Conservation (phyloP, 2,797 vertebrate species). For the Hylomyscus alleni region DNA sequence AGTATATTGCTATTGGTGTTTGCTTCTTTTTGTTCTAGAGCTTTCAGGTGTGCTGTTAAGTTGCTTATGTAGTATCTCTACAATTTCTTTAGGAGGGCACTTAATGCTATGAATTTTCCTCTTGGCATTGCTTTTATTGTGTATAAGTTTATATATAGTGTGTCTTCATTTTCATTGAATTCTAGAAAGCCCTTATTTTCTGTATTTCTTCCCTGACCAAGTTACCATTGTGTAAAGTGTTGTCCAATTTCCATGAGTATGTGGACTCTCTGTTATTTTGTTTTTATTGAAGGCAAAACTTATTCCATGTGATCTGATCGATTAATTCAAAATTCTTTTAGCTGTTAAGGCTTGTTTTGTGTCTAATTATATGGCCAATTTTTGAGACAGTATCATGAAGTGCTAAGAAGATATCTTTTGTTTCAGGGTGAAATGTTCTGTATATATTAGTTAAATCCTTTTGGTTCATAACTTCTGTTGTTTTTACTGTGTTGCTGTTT, state of each 20-base stretch:
- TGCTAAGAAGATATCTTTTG: background rate
- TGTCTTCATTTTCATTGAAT: background rate
- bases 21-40: background rate
- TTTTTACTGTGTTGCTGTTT: no score
- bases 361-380: background rate
- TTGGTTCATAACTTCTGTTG: no score
- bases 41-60: background rate
- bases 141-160: background rate
- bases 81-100: background rate
- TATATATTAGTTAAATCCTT: no score
- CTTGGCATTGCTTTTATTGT: background rate
- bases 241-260: background rate
- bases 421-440: background rate
- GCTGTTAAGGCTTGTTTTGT: background rate
- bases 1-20: background rate
- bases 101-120: background rate
- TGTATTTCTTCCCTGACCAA: background rate
- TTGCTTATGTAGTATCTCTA: no score
- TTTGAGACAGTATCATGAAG: background rate
- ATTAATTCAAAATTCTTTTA: background rate
- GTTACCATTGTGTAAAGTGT: background rate
- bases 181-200: background rate
- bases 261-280: background rate
- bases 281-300: background rate
- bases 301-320: background rate